A percentile compares a stretch with the other conserved stretches of the same genome.
Evolutionary conservation across 2,888 invertebrate genomes (phyloP).

Genomic region (Apodemia zela): DNA sequence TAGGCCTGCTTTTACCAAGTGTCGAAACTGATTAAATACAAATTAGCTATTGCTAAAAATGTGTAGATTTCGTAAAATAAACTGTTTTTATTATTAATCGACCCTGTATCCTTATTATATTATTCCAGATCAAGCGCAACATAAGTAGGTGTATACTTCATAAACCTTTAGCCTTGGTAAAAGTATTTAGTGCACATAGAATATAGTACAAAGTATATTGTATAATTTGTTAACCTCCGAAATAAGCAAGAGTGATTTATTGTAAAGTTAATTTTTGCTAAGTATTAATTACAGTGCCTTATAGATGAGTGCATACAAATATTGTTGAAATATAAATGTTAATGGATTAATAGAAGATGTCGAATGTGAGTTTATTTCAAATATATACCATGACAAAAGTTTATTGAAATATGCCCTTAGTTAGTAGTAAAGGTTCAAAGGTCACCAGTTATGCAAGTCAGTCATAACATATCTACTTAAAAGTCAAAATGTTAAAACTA

Average conservation of each 20-base stretch:
- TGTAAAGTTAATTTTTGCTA: constrained; percentile 17
- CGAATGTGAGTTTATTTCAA: background rate
- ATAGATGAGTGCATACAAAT: constrained; percentile 30
- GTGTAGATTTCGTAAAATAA: background rate
- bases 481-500: no score
- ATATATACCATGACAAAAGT: background rate
- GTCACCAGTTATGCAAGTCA: no score
- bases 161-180: background rate
- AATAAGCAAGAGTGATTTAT: constrained; percentile 9
- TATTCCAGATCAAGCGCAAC: background rate
- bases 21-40: background rate
- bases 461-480: no score
- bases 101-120: background rate
- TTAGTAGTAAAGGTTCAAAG: background rate
- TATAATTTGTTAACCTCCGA: background rate
- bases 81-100: background rate
- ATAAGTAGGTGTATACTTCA: background rate
- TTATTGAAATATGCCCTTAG: background rate
- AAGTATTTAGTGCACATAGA: constrained; percentile 3
- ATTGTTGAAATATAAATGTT: constrained; percentile 1
- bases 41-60: background rate
- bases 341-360: background rate
- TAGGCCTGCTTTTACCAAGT: background rate
- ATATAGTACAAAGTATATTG: constrained; percentile 14
- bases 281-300: constrained; percentile 51